Percentiles rank a stretch among this genome's conserved stretches.
phyloP scores from a whole-genome alignment of 2,797 vertebrate genomes.

The Pseudochaenichthys georgianus region DNA sequence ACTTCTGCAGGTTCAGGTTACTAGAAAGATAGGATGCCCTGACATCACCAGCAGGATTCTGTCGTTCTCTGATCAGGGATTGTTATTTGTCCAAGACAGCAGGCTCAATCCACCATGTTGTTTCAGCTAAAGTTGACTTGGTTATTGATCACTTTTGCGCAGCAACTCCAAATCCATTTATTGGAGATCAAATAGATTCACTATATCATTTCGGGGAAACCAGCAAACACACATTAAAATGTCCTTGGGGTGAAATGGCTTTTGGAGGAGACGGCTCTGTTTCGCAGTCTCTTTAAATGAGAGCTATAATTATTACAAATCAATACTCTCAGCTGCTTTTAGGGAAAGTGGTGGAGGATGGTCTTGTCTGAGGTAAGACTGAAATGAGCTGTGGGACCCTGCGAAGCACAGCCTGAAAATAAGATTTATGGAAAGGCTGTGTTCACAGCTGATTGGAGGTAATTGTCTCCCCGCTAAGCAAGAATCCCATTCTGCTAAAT shows the following conservation, averaged over 20 bases:
- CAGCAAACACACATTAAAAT: conserved; percentile 1
- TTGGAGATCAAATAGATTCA: conserved; percentile 25
- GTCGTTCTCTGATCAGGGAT: background rate
- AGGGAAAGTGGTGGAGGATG: conserved; percentile 16
- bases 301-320: conserved; percentile 76
- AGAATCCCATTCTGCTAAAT: conserved; percentile 67
- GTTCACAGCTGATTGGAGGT: conserved; percentile 73
- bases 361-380: conserved; percentile 51
- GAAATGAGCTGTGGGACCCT: conserved; percentile 59
- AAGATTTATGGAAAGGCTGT: conserved; percentile 69
- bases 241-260: conserved; percentile 54
- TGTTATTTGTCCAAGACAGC: background rate
- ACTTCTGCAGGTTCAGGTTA: background rate
- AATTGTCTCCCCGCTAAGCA: conserved; percentile 73
- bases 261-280: conserved; percentile 41
- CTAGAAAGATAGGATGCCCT: background rate
- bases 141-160: conserved; percentile 29
- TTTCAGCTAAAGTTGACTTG: conserved; percentile 30
- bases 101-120: background rate
- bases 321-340: conserved; percentile 63
- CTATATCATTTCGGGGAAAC: conserved; percentile 33
- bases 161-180: conserved; percentile 32
- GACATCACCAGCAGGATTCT: background rate
- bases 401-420: conserved; percentile 45
- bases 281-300: conserved; percentile 64